Evolutionary conservation across 1,140 invertebrate genomes (phyloP), one percentile per base, ranked within the genome.

Genomic region (Lasioglossum baleicum): DNA sequence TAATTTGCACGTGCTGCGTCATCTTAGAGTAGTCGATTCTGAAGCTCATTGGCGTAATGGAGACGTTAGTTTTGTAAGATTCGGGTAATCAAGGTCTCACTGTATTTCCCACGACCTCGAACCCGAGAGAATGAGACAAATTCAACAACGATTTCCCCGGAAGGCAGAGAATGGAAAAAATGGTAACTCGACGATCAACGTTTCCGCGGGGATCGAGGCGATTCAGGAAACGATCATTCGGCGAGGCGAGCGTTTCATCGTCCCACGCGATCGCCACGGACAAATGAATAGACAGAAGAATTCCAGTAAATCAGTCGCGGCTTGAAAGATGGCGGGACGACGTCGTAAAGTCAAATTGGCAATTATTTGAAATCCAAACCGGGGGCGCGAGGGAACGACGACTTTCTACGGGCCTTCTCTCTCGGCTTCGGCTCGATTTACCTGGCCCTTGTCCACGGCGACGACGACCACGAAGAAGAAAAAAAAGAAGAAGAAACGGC

Each of bases 301-400:
- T 82, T 77, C 68, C 74, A 80, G 80, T 89, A 84, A 82, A 86
- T 87, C 81, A 68, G 84, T 74, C 82, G 81, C 80, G 26, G 20
- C 51, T 66, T 20, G n/a, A 72, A 66, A 31, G 40, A 68, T 44
- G 10, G 17, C 10, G 10, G 15, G 0, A 20, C 17, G 22, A 63
- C 8, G 48, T 44, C 35, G 48, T 8, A n/a, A 58, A 42, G 15
- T 61, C 20, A 64, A 78, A 78, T 56, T 44, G 48, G 48, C 74
- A 60, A 76, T 68, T 76, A 76, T 26, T 42, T 17, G 40, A 66
- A 65, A 26, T 72, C 44, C 44, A 74, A 56, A 53, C 61, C 20
- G 2, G 56, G 56, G 13, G 6, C 80, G 79, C 80, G 85, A 79
- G 66, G 80, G 65, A 66, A 72, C 66, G 82, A 85, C 78, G 63